Percentiles rank a stretch among this genome's conserved stretches.
Evolutionary conservation across 2,113 vertebrate genomes (phyloP).

Genomic region (Pardalotus punctatus): DNA sequence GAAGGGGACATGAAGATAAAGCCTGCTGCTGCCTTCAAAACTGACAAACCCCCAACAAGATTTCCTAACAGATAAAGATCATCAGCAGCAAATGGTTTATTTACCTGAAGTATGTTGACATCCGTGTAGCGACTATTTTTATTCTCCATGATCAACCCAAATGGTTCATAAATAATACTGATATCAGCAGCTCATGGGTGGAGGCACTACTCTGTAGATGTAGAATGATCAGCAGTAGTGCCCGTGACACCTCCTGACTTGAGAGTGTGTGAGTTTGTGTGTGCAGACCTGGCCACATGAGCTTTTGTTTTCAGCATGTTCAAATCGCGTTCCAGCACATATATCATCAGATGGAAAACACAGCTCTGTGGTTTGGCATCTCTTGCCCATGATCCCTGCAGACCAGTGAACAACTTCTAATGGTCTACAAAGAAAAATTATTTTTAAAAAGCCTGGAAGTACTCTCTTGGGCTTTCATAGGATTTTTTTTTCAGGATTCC

Average conservation of each 20-base stretch:
- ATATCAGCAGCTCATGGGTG: background rate
- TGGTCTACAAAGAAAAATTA: background rate
- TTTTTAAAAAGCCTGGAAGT: background rate
- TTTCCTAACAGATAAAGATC: background rate
- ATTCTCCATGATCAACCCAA: background rate
- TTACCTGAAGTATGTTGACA: background rate
- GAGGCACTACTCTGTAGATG: background rate
- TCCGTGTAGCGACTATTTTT: background rate
- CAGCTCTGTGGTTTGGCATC: background rate
- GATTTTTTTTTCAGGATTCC: background rate
- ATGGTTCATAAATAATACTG: background rate
- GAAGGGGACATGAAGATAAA: background rate
- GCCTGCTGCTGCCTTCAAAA: background rate
- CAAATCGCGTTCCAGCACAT: background rate
- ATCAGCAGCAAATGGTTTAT: fast-evolving
- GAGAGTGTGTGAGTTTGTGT: background rate
- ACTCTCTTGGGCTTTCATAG: background rate
- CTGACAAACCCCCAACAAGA: background rate
- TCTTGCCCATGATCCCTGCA: background rate
- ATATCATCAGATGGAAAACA: background rate
- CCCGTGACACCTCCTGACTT: background rate
- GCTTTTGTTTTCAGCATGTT: background rate
- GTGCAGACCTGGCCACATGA: background rate
- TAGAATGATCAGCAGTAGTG: background rate
- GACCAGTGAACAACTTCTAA: background rate